phyloP scores from a whole-genome alignment of 2,888 invertebrate genomes.

The Ochlodes sylvanus region DNA sequence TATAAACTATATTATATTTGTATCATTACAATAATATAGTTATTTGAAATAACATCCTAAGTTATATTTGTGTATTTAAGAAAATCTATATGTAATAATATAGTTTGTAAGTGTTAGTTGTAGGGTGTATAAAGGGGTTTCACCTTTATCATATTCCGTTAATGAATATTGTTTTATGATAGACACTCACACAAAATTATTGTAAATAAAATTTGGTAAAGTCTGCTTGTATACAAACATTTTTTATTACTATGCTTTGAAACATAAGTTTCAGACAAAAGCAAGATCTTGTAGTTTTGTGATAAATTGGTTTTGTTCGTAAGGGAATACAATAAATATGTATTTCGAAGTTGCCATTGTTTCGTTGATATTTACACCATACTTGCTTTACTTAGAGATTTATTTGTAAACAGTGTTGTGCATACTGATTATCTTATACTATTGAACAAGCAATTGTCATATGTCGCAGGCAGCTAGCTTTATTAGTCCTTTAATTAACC shows the following conservation, averaged over 20 bases:
- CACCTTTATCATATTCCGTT: slow-evolving; percentile 6
- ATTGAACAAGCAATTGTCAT: no score
- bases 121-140: slow-evolving; percentile 3
- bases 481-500: no score
- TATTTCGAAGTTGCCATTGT: slow-evolving; percentile 7
- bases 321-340: slow-evolving; percentile 25
- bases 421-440: no score
- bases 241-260: slow-evolving; percentile 7
- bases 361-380: not conserved
- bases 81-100: not conserved
- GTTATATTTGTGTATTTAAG: slow-evolving; percentile 5
- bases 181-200: not conserved
- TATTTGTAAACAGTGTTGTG: no score
- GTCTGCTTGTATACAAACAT: not conserved
- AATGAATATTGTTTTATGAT: not conserved
- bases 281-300: slow-evolving; percentile 21
- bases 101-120: not conserved
- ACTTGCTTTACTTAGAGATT: no score
- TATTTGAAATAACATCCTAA: slow-evolving; percentile 5
- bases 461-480: no score
- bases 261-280: not conserved
- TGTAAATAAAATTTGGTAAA: slow-evolving; percentile 10
- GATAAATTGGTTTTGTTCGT: slow-evolving; percentile 22
- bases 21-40: not conserved
- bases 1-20: not conserved